Evolutionary conservation across 23 tunicate species (phyloP).

Genomic region (Ciona savignyi): DNA sequence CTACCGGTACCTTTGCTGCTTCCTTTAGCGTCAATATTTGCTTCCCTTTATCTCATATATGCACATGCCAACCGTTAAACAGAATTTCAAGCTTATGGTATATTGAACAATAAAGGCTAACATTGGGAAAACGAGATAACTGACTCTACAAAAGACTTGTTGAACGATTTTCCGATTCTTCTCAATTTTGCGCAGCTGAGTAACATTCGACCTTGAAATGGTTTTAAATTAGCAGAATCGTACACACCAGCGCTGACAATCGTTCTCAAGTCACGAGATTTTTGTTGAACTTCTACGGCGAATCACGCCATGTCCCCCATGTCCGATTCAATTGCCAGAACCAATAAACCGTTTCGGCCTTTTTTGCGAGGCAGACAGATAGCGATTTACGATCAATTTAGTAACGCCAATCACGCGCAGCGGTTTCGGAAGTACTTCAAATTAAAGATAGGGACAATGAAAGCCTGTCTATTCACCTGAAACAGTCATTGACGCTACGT

Average conservation of each 20-base stretch:
- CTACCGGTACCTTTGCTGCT: too few relatives aligned
- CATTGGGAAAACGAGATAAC: too few relatives aligned
- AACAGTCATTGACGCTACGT: too few relatives aligned
- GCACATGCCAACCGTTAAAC: background rate
- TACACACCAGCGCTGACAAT: background rate
- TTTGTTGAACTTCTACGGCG: background rate
- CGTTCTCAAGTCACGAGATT: too few relatives aligned
- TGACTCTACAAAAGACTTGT: too few relatives aligned
- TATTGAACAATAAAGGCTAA: too few relatives aligned
- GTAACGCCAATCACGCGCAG: background rate
- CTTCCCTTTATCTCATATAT: background rate
- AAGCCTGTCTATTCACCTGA: background rate
- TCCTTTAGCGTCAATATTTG: background rate
- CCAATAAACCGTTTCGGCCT: background rate
- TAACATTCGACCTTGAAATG: background rate
- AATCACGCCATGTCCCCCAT: background rate
- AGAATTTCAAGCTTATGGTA: too few relatives aligned
- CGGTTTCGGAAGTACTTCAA: background rate
- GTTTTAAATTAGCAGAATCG: background rate
- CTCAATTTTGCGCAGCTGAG: background rate
- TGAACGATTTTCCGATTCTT: background rate
- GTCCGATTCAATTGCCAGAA: background rate
- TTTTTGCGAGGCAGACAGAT: background rate
- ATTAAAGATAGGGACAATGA: background rate
- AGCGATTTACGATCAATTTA: background rate